Evolutionary conservation across 37 sponge, comb jelly and placozoan species (phyloP).

Genomic region (Oscarella lobularis): DNA sequence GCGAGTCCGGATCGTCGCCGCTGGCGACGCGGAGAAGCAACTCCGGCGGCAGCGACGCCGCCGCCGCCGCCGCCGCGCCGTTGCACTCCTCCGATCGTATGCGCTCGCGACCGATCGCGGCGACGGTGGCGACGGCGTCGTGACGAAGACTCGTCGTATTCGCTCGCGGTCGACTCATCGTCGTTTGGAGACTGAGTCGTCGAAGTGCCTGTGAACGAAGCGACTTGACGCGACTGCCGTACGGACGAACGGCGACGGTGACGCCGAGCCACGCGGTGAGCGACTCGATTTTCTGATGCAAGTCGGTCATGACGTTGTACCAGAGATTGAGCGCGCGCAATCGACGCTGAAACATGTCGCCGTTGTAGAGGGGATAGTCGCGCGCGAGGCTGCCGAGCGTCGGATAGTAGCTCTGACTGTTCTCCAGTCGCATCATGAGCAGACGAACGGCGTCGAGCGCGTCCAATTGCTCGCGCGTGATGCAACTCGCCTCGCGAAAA

Average conservation of each 20-base stretch:
- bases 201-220: background rate
- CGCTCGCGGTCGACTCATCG: background rate
- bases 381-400: background rate
- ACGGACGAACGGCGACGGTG: background rate
- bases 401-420: background rate
- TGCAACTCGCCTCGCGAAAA: background rate
- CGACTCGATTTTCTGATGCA: background rate
- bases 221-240: background rate
- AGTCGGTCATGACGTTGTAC: background rate
- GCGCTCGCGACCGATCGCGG: too few relatives aligned
- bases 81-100: background rate
- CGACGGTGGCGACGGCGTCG: too few relatives aligned
- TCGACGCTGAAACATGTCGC: background rate
- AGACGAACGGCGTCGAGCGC: background rate
- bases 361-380: background rate
- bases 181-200: background rate
- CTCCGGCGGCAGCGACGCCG: background rate
- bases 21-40: background rate
- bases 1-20: background rate
- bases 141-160: background rate
- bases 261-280: background rate
- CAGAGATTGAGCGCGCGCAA: background rate
- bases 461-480: background rate
- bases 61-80: background rate
- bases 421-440: background rate